Evolutionary conservation across 2,797 vertebrate genomes (phyloP), one percentile per base, ranked within the genome.

Genomic region (Notolabrus celidotus): DNA sequence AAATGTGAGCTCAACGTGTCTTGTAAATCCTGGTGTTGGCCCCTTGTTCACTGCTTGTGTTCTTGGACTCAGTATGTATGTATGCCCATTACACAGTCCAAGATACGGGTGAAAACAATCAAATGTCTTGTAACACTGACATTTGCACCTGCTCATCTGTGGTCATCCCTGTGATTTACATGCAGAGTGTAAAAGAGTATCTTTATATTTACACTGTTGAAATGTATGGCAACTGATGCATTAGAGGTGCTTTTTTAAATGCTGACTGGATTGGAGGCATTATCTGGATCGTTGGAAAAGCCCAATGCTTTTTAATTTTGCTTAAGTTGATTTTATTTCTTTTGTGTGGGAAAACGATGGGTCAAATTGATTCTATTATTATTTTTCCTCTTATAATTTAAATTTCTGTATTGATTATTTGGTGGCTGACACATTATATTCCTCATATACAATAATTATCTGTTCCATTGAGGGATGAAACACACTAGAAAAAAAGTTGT

Each of bases 11-110:
- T 86, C 70, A 27, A 43, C 67, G 74, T 83, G 66, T 86, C 85
- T 88, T 90, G 87, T 87, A 89, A 87, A 79, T 77, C 74, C 55
- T 71, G 63, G 71, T 85, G 86, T 89, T 83, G 77, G 83, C 33
- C 77, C 38, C 82, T 81, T 91, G 88, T 91, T 88, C 80, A 31
- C 56, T 67, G 69, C 71, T 76, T 84, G 62, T 87, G 70, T 74
- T 83, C 31, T 65, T 77, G 65, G 80, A 71, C 64, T 79, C 31
- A 50, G 67, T 51, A 59, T 72, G 71, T 75, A 82, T 79, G 66
- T 80, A 55, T 83, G 56, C 23, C 68, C 58, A 74, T 79, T 83
- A 87, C 74, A 68, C 59, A 49, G 70, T 38, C 71, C 72, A 76
- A 65, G 67, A 85, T 82, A 71, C 47, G 67, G 53, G 65, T 59